Evolutionary conservation across 92 coral and sea anemone genomes (phyloP), one percentile per base, ranked within the genome.

Genomic region (Ricordea florida): DNA sequence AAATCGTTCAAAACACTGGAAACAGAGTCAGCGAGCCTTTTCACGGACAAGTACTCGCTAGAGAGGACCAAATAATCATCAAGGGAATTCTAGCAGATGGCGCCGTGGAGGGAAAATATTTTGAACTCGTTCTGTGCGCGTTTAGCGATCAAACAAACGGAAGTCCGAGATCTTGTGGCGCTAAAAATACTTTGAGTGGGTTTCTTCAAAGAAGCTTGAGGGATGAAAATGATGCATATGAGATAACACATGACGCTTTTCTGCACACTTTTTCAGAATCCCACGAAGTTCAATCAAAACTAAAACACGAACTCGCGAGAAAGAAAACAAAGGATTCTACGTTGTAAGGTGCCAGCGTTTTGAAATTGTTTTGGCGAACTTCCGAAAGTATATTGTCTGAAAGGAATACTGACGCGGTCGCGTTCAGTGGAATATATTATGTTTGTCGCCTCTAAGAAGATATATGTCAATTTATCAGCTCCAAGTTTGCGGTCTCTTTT

Each of bases 171-270:
- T 26, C 50, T 0, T 52, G 38, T 26, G 46, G 56, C 2, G 44
- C 51, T 23, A 57, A 25, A 4, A 15, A 57, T 18, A 24, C 67
- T 8, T 23, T 72, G 16, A 44, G 68, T 45, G 79, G 79, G 3
- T 30, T 58, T 60, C 79, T 72, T 43, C 79, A 57, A 26, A 55
- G 79, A 57, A 59, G 79, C 45, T 26, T 52, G 31, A n/a, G 22
- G 2, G 57, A 59, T 18, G 32, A 58, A 44, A 44, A 23, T n/a
- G 69, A 30, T 10, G 4, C 37, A 56, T 72, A 16, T 10, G 79
- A 72, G 51, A 69, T 50, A 28, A 72, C 79, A 4, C 79, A 72
- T 30, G 79, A 72, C 27, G 79, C 79, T 32, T 72, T 72, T 20
- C 17, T 72, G 26, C 69, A 72, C 25, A 42, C 64, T 34, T 37